Evolutionary conservation across 2,888 invertebrate species (phyloP).

Genomic region (Melinaea marsaeus): DNA sequence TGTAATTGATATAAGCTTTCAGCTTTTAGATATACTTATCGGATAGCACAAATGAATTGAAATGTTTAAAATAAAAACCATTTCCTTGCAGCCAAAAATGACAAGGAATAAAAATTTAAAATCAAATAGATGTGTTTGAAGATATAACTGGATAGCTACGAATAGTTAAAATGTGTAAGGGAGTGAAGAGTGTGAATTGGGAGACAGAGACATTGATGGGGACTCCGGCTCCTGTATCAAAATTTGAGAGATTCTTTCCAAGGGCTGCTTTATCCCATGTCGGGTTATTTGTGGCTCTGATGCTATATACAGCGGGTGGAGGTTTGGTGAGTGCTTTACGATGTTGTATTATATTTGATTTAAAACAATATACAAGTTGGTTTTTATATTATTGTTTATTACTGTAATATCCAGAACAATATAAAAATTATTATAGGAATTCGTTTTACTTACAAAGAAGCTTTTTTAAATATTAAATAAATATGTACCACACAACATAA

Average conservation of each 20-base stretch:
- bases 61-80: background rate
- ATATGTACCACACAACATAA: slow-evolving; percentile 16
- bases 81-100: background rate
- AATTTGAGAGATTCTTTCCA: slow-evolving; percentile 78
- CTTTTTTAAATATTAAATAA: slow-evolving; percentile 4
- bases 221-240: slow-evolving; percentile 50
- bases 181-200: slow-evolving; percentile 66
- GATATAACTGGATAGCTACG: background rate
- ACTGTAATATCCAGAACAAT: background rate
- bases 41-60: too few species aligned
- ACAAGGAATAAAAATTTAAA: background rate
- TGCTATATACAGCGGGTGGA: slow-evolving; percentile 87
- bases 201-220: slow-evolving; percentile 74
- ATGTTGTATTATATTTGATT: too few species aligned
- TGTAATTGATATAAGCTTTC: background rate
- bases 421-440: slow-evolving; percentile 9
- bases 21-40: too few species aligned
- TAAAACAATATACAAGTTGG: too few species aligned
- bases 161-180: slow-evolving; percentile 55
- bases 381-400: background rate
- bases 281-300: slow-evolving; percentile 85
- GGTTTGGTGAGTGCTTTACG: slow-evolving; percentile 81
- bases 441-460: slow-evolving; percentile 16
- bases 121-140: background rate
- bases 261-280: slow-evolving; percentile 84